Evolutionary conservation across 2,113 vertebrate genomes (phyloP).

Genomic region (Eulemur macaco): DNA sequence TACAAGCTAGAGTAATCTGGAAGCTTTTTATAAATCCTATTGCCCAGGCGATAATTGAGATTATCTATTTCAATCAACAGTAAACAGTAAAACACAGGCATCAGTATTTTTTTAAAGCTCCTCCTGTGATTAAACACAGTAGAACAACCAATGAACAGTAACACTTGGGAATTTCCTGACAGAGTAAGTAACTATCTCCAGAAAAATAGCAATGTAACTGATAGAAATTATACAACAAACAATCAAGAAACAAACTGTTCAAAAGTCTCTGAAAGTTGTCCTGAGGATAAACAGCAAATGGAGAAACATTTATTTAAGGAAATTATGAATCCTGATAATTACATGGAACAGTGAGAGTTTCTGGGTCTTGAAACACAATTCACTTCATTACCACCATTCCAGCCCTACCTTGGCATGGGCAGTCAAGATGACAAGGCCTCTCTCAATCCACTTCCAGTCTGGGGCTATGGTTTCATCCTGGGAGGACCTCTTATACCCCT

Average conservation of each 20-base stretch:
- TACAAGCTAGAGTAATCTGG: not conserved
- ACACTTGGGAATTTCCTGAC: not conserved
- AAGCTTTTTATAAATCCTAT: not conserved
- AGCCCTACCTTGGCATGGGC: not conserved
- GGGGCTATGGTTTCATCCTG: not conserved
- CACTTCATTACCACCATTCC: not conserved
- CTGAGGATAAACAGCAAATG: not conserved
- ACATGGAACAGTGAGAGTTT: not conserved
- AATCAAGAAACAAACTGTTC: not conserved
- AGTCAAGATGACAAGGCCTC: not conserved
- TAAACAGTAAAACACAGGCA: not conserved
- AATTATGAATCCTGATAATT: not conserved
- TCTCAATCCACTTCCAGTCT: not conserved
- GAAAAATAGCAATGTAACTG: not conserved
- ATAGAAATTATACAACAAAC: not conserved
- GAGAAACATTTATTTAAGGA: not conserved
- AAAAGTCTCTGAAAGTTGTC: not conserved
- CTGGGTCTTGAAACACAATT: not conserved
- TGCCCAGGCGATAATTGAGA: not conserved
- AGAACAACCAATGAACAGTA: not conserved
- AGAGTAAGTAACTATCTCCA: not conserved
- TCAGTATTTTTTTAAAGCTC: not conserved
- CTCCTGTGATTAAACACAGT: not conserved
- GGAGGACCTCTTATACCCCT: not conserved
- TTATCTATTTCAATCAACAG: not conserved